These are phyloP conservation scores for Lithosia quadra DNA, from an alignment of 2,888 invertebrate species.

Conservation along the genomic window DNA sequence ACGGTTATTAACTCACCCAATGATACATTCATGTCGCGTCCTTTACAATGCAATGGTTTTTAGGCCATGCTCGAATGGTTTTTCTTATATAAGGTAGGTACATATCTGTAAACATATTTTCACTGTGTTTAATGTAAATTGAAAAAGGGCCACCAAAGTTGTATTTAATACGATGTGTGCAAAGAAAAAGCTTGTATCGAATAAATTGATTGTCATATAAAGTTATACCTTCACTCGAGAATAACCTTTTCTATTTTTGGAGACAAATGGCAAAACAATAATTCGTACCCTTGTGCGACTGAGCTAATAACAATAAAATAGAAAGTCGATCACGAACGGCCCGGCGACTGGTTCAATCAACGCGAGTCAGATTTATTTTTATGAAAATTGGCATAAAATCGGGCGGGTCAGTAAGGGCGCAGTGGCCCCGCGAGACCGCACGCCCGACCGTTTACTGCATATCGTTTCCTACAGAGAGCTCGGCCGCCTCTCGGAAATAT, in stretches of 20 bases:
- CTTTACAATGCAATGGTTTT: slow-evolving; percentile 41
- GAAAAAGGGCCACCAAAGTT: neutral
- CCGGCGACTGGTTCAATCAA: slow-evolving; percentile 86
- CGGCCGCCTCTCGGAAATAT: slow-evolving; percentile 81
- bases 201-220: slow-evolving; percentile 64
- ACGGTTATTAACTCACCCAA: slow-evolving; percentile 69
- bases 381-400: slow-evolving; percentile 87
- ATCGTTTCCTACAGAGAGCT: slow-evolving; percentile 81
- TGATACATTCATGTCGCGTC: slow-evolving; percentile 61
- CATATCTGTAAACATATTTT: slow-evolving; percentile 34
- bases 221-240: slow-evolving; percentile 60
- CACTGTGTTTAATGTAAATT: slow-evolving; percentile 16
- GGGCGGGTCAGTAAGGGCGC: slow-evolving; percentile 81
- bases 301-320: slow-evolving; percentile 87
- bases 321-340: slow-evolving; percentile 82
- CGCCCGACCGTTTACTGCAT: slow-evolving; percentile 87
- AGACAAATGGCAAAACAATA: slow-evolving; percentile 85
- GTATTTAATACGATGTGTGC: neutral
- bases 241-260: slow-evolving; percentile 72
- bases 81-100: slow-evolving; percentile 35
- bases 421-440: slow-evolving; percentile 84
- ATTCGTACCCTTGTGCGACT: slow-evolving; percentile 83
- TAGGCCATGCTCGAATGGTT: slow-evolving; percentile 32
- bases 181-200: slow-evolving; percentile 39
- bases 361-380: slow-evolving; percentile 86